Evolutionary conservation across 2,113 vertebrate species (phyloP).

Genomic region (Panurus biarmicus): DNA sequence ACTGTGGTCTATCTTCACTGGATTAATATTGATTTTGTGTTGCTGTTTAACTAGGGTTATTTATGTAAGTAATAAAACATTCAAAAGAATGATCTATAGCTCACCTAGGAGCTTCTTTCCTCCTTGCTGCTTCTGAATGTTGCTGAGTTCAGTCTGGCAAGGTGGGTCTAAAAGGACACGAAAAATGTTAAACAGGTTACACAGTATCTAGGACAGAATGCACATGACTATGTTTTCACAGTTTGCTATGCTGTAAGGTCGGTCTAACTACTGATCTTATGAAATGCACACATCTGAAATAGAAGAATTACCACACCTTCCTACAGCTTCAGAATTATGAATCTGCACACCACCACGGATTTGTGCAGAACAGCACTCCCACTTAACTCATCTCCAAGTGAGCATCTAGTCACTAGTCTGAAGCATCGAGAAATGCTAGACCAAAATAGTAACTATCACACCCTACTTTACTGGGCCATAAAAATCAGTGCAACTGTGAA

Average conservation of each 20-base stretch:
- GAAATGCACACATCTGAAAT: neutral
- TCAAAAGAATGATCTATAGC: constrained; percentile 64
- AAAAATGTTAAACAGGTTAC: constrained; percentile 25
- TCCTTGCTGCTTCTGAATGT: constrained; percentile 83
- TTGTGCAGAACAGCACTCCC: neutral
- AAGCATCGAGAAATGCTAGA: neutral
- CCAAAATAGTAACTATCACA: neutral
- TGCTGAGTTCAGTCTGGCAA: constrained; percentile 86
- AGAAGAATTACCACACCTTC: neutral
- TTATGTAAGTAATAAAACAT: constrained; percentile 69
- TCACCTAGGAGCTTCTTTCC: constrained; percentile 89
- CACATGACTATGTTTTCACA: neutral
- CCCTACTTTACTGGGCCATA: neutral
- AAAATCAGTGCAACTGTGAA: neutral
- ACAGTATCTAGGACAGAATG: neutral
- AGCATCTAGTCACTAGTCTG: neutral
- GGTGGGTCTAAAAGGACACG: constrained; percentile 82
- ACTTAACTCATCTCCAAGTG: neutral
- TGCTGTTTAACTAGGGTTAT: constrained; percentile 67
- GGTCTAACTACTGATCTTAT: neutral
- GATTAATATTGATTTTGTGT: constrained; percentile 75
- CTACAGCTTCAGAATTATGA: neutral
- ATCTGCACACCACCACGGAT: neutral
- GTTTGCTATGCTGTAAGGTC: neutral
- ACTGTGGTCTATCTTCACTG: constrained; percentile 57